Percentiles rank a stretch among this genome's conserved stretches.
These are phyloP conservation scores for Irena cyanogastra DNA, from an alignment of 2,113 vertebrate species.

Conservation along the genomic window DNA sequence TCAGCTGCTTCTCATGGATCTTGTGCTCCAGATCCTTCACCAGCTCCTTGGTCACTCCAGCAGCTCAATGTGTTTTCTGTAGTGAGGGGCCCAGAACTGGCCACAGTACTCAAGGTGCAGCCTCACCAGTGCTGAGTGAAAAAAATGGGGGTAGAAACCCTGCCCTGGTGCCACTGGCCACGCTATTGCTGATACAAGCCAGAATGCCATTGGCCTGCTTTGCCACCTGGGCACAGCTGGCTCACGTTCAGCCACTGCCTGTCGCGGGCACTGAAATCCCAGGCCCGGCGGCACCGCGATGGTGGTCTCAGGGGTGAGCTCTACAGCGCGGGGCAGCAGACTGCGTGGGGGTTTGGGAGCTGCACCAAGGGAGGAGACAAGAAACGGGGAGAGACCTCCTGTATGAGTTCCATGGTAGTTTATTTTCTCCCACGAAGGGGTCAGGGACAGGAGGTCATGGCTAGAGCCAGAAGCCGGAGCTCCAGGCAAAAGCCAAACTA, in stretches of 20 bases:
- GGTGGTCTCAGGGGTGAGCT: too few relatives aligned
- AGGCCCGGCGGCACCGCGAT: too few relatives aligned
- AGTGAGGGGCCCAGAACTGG: background rate
- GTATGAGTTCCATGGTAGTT: too few relatives aligned
- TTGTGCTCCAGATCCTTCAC: background rate
- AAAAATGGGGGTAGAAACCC: rapidly evolving
- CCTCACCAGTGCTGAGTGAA: background rate
- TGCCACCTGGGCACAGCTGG: background rate
- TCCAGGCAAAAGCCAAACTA: too few relatives aligned
- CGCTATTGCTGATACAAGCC: background rate
- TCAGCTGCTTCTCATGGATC: background rate
- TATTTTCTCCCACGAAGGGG: too few relatives aligned
- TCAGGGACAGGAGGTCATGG: too few relatives aligned
- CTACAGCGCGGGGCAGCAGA: too few relatives aligned
- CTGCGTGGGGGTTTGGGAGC: too few relatives aligned
- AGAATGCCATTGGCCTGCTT: background rate
- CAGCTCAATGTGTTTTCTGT: background rate
- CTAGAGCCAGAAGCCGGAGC: too few relatives aligned
- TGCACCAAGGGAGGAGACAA: too few relatives aligned
- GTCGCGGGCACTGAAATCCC: too few relatives aligned
- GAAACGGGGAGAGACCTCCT: too few relatives aligned
- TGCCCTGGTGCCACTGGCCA: background rate
- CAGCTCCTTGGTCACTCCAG: background rate
- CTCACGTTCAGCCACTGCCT: background rate
- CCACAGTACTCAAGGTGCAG: rapidly evolving